A percentile compares a stretch with the other conserved stretches of the same genome.
phyloP scores from a whole-genome alignment of 2,888 invertebrate genomes.

The Leptopilina drosophilae region DNA sequence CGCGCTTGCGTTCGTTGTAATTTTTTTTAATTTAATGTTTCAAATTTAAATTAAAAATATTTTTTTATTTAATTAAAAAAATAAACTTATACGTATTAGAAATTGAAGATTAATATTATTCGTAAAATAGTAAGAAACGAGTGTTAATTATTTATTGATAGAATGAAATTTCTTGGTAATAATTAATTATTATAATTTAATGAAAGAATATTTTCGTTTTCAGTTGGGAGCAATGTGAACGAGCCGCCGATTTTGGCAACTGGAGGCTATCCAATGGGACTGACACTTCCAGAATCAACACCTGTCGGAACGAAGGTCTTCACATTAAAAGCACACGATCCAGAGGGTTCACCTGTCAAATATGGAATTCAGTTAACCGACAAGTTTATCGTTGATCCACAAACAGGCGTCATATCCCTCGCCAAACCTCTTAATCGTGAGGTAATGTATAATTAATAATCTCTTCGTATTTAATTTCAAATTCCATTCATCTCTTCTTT shows the following conservation, averaged over 20 bases:
- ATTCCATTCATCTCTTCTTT: too few species aligned
- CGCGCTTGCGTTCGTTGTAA: too few species aligned
- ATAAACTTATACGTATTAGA: too few species aligned
- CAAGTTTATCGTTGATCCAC: slow-evolving; percentile 86
- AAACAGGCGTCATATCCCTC: slow-evolving; percentile 88
- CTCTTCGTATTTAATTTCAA: not conserved
- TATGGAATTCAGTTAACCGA: slow-evolving; percentile 89
- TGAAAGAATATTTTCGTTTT: slow-evolving; percentile 56
- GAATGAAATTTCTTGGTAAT: too few species aligned
- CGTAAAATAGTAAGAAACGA: too few species aligned
- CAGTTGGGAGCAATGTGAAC: slow-evolving; percentile 74
- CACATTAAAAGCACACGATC: slow-evolving; percentile 87
- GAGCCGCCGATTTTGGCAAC: slow-evolving; percentile 73
- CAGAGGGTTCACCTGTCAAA: slow-evolving; percentile 86
- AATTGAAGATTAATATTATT: too few species aligned
- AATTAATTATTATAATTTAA: too few species aligned
- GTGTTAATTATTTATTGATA: too few species aligned
- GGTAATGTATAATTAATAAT: slow-evolving; percentile 78
- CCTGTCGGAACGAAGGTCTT: slow-evolving; percentile 89
- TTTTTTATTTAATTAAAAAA: too few species aligned
- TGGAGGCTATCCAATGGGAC: slow-evolving; percentile 71
- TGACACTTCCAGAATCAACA: slow-evolving; percentile 86
- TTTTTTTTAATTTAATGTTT: too few species aligned
- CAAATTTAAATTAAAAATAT: too few species aligned
- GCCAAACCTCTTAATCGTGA: slow-evolving; percentile 90